Percentiles rank a stretch among this genome's conserved stretches.
These are phyloP conservation scores for Taxidea taxus DNA, from an alignment of 2,113 vertebrate species.

Conservation along the genomic window DNA sequence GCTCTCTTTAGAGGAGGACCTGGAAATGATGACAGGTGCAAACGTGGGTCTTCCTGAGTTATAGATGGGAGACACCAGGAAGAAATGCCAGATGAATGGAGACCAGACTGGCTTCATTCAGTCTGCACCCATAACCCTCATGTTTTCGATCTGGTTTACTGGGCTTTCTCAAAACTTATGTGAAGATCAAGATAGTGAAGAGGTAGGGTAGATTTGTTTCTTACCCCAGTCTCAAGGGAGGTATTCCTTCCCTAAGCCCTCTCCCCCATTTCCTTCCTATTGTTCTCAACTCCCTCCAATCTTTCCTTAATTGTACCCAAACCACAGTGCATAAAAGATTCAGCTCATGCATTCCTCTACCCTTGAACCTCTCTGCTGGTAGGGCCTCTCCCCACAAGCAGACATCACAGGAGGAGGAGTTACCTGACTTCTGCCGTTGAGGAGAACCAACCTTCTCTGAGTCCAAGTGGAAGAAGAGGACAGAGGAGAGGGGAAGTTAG, in stretches of 20 bases:
- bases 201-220: background rate
- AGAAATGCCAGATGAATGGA: background rate
- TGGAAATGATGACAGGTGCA: background rate
- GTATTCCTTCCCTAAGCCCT: too few relatives aligned
- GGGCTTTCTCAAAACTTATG: background rate
- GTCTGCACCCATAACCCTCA: too few relatives aligned
- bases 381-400: background rate
- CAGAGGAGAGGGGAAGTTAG: background rate
- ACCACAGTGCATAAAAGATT: background rate
- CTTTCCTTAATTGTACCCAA: background rate
- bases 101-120: background rate
- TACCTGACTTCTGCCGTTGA: background rate
- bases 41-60: background rate
- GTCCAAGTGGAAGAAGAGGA: background rate
- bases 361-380: background rate
- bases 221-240: background rate
- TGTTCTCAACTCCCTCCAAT: background rate
- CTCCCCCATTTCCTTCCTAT: background rate
- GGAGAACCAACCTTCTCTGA: background rate
- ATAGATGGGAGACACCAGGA: background rate
- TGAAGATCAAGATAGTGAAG: background rate
- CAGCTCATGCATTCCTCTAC: fast-evolving
- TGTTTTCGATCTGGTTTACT: background rate
- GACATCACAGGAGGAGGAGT: background rate
- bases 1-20: background rate